A percentile compares a stretch with the other conserved stretches of the same genome.
Conservation (phyloP, 1,140 invertebrate genomes). For the Zaprionus ghesquierei region DNA sequence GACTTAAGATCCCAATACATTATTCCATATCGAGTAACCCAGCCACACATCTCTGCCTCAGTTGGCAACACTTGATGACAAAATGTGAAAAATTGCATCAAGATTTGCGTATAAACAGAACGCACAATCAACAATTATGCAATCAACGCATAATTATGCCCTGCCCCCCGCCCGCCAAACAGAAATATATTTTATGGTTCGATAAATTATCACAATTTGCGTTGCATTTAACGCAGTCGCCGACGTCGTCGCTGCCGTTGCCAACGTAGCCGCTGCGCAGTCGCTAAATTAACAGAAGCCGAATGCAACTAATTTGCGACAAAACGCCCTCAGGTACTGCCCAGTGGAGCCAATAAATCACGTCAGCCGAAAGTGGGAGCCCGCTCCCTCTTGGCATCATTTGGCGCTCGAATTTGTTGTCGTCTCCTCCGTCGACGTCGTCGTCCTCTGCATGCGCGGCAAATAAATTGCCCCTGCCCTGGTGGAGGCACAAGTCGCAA, state of each 20-base stretch:
- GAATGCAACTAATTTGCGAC: slow-evolving; percentile 81
- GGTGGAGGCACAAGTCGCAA: background rate
- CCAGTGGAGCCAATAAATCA: slow-evolving; percentile 72
- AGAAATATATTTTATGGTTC: slow-evolving; percentile 35
- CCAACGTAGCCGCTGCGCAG: slow-evolving; percentile 24
- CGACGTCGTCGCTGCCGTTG: slow-evolving; percentile 21
- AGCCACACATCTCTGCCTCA: background rate
- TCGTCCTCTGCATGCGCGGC: slow-evolving; percentile 65
- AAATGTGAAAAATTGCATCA: background rate
- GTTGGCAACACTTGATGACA: background rate
- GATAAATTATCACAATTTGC: slow-evolving; percentile 81
- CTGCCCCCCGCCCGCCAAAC: background rate
- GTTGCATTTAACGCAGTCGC: slow-evolving; percentile 61
- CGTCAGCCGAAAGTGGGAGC: slow-evolving; percentile 71
- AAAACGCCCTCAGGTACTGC: slow-evolving; percentile 77
- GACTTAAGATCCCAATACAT: too few species aligned
- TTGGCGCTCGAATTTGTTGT: slow-evolving; percentile 80
- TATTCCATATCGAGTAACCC: background rate
- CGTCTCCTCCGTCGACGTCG: slow-evolving; percentile 51
- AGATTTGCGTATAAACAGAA: background rate
- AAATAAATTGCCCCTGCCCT: slow-evolving; percentile 66
- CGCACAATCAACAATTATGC: slow-evolving; percentile 1
- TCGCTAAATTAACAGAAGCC: slow-evolving; percentile 80
- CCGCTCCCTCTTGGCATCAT: slow-evolving; percentile 64
- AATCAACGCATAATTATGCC: background rate